Conservation (phyloP, 2,113 vertebrate species). For the Psilopsiagon aurifrons region DNA sequence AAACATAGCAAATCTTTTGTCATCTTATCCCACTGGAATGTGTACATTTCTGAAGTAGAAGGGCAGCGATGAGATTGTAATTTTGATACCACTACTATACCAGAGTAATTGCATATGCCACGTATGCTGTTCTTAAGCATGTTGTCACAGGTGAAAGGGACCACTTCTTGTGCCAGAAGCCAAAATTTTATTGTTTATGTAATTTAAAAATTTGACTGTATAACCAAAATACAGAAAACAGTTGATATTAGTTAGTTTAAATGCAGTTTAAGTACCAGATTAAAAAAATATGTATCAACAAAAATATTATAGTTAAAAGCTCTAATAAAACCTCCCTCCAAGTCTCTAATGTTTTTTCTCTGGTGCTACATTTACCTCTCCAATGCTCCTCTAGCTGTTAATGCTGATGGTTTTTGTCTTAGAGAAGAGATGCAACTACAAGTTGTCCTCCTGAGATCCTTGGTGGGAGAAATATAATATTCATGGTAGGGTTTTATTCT, state of each 20-base stretch:
- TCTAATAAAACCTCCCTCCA: rapidly evolving
- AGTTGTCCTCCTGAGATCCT: not conserved
- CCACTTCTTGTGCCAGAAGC: not conserved
- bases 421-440: not conserved
- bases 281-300: not conserved
- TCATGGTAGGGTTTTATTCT: not conserved
- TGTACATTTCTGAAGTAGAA: not conserved
- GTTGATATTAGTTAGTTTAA: not conserved
- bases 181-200: not conserved
- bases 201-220: not conserved
- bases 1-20: not conserved
- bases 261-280: not conserved
- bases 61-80: not conserved
- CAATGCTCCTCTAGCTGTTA: not conserved
- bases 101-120: not conserved
- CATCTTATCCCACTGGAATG: not conserved
- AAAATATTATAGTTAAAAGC: not conserved
- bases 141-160: not conserved
- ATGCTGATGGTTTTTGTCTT: not conserved
- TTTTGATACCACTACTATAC: not conserved
- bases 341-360: not conserved
- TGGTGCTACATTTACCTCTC: not conserved
- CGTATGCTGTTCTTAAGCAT: not conserved
- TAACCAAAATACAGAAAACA: not conserved
- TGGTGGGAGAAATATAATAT: not conserved